phyloP scores from a whole-genome alignment of 2,888 invertebrate genomes.

The Sinopyrophorus schimmeli region DNA sequence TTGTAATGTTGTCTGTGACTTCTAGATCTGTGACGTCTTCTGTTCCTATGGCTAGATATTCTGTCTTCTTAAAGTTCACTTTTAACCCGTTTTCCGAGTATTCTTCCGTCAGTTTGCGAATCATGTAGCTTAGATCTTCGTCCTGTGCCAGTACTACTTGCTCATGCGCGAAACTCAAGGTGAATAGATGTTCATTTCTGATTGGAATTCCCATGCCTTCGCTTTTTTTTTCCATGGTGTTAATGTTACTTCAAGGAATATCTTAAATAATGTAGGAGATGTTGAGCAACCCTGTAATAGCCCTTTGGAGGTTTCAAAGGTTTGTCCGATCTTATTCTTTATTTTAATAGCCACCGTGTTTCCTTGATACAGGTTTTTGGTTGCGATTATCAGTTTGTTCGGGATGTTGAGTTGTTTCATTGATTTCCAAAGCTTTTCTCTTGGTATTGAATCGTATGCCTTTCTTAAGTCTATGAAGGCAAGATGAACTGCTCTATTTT shows the following conservation, averaged over 20 bases:
- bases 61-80: too few relatives aligned
- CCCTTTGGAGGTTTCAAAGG: conserved; percentile 2
- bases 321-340: neutral
- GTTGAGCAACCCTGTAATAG: conserved; percentile 3
- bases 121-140: too few relatives aligned
- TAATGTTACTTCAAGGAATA: neutral
- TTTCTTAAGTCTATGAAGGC: conserved; percentile 5
- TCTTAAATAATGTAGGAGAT: conserved; percentile 2
- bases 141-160: too few relatives aligned
- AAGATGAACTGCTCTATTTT: conserved; percentile 3
- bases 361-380: conserved; percentile 1
- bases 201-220: too few relatives aligned
- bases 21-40: neutral
- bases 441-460: neutral
- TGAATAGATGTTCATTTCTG: too few relatives aligned
- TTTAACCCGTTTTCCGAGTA: too few relatives aligned
- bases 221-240: neutral
- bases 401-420: conserved; percentile 7
- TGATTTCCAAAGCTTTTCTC: conserved; percentile 3
- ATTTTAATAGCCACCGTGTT: neutral
- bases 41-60: too few relatives aligned
- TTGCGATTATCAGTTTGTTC: conserved; percentile 3
- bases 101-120: too few relatives aligned
- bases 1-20: neutral
- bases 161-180: too few relatives aligned